A percentile compares a stretch with the other conserved stretches of the same genome.
Evolutionary conservation across 2,113 vertebrate genomes (phyloP).

Genomic region (Crotalus horridus): DNA sequence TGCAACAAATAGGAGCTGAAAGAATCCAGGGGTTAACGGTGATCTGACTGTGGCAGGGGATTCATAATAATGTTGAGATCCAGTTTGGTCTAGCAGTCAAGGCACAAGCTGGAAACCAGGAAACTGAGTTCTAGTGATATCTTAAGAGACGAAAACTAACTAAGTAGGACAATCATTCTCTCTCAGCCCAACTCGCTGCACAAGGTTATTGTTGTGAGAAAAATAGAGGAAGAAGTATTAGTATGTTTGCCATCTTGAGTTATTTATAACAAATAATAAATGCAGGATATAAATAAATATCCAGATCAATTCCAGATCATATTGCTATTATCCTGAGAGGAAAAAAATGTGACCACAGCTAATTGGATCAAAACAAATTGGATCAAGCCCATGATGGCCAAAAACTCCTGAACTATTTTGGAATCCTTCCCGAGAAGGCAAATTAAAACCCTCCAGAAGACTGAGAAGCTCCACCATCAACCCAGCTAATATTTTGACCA

Average conservation of each 20-base stretch:
- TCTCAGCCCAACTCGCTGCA: not conserved
- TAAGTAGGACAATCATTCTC: not conserved
- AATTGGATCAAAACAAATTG: not conserved
- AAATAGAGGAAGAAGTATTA: not conserved
- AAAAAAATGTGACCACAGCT: not conserved
- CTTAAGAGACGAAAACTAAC: not conserved
- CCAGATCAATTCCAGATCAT: not conserved
- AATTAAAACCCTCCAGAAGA: not conserved
- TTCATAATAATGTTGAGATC: not conserved
- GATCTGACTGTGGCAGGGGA: not conserved
- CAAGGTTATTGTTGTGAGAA: not conserved
- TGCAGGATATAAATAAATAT: not conserved
- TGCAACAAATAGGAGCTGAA: not conserved
- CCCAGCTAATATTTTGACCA: not conserved
- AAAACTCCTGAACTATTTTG: not conserved
- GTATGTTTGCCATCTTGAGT: not conserved
- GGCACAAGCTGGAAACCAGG: not conserved
- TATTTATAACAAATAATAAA: not conserved
- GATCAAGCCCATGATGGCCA: not conserved
- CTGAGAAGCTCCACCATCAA: not conserved
- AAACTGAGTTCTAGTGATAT: not conserved
- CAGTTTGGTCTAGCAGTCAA: not conserved
- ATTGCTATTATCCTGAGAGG: not conserved
- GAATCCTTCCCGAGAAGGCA: not conserved
- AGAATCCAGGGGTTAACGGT: not conserved